Base-by-base conservation (phyloP, 1,140 invertebrate genomes). In the Megalopta genalis region DNA sequence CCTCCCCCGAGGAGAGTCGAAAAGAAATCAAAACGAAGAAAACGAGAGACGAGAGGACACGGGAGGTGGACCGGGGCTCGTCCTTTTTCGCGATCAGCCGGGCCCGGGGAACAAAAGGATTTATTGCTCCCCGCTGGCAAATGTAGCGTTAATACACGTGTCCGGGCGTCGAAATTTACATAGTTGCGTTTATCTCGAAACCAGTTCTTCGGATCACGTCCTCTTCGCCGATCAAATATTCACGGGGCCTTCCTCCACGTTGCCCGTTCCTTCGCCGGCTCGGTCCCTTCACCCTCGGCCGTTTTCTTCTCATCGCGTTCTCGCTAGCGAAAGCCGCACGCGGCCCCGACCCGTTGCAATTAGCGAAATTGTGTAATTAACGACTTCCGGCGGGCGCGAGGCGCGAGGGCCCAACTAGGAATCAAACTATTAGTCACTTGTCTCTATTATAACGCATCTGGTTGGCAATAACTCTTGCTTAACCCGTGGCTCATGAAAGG, bases 71-170 rank as follows among this genome's bases (percentile, higher is more conserved):
- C 80, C 63, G 3, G 68, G 39, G 67, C 54, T 77, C 75, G 80
- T 85, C 74, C 84, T 83, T 81, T 85, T 86, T 86, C 73, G 77
- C 72, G 42, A 63, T 67, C 73, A 63, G 72, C 68, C 68, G 46
- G 72, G 46, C 39, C 42, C 21, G 66, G 57, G 52, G 84, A 86
- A 86, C 84, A 81, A 85, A 86, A 82, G 81, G 77, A 83, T 86
- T 86, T 86, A 86, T 86, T 86, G 73, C 73, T 77, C 74, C 70
- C 77, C 84, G 77, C 66, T 86, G 77, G 84, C 84, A 82, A 86
- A 77, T 81, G 73, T 79, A 78, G 80, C 64, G 75, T 86, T 82
- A 85, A 86, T 86, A 85, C 81, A 79, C 60, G 75, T 72, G 84
- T 77, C 77, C 54, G 39, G 60, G 9, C 65, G 68, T 66, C 69